Base-by-base conservation (phyloP, 2,797 vertebrate species). In the Distichodus sexfasciatus region DNA sequence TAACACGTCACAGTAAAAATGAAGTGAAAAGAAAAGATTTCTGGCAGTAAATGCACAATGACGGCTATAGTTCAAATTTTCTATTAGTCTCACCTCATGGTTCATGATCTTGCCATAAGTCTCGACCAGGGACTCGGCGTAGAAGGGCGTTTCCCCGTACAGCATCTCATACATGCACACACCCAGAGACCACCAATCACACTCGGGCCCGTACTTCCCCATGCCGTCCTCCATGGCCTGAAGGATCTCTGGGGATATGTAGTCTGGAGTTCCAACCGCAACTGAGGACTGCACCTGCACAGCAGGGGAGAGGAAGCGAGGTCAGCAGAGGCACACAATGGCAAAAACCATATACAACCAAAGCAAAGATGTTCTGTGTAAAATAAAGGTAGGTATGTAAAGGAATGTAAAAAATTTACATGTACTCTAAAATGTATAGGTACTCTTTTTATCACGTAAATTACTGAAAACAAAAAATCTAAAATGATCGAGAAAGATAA, bases 91-190 rank as follows among this genome's bases (percentile, higher is more conserved):
- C 70, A 98, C 97, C 86, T 98, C 93, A 0, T 99, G 97, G 89
- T 99, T 99, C 97, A 99, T 98, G 85, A 99, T 99, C 87, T 98
- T 99, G 11, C 96, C 97, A 0, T 99, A 99, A 7, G 97, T 98
- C 81, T 99, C 97, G 81, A 99, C 95, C 21, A 99, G 86, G 0
- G 95, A 97, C 84, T 99, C 97, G 0, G 97, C 97, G 0, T 98
- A 99, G 79, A 98, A 98, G 0, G 96, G 97, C 0, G 96, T 98
- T 78, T 99, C 97, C 1, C 96, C 96, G 0, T 95, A 98, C 0
- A 99, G 90, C 97, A 99, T 98, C 86, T 99, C 97, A 26, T 98
- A 99, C 91, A 98, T 91, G 85, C 97, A 99, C 41, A 99, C 97
- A 0, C 97, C 97, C 71, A 99, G 85, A 2, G 96, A 98, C 97